Evolutionary conservation across 2,113 vertebrate genomes (phyloP).

Genomic region (Podarcis muralis): DNA sequence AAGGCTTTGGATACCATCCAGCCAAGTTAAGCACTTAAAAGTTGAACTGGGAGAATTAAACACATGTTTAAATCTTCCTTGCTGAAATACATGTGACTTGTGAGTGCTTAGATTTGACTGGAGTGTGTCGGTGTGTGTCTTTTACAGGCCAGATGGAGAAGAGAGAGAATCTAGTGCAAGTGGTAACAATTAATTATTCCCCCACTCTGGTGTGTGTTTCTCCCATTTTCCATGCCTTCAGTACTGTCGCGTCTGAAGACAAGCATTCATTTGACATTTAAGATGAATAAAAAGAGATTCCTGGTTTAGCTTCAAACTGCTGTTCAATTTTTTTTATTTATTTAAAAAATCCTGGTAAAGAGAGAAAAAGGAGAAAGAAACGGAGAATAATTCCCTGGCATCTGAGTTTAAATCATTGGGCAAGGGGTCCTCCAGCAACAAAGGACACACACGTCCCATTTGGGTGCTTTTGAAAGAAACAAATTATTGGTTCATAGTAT

Average conservation of each 20-base stretch:
- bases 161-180: slow-evolving; percentile 81
- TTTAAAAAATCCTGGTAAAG: neutral
- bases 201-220: slow-evolving; percentile 70
- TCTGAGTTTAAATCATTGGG: slow-evolving; percentile 1
- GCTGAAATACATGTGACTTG: slow-evolving; percentile 5
- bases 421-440: neutral
- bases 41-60: neutral
- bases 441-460: neutral
- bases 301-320: slow-evolving; percentile 53
- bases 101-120: slow-evolving; percentile 19
- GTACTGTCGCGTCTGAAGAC: slow-evolving; percentile 74
- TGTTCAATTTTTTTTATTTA: slow-evolving; percentile 7
- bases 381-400: neutral
- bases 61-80: neutral
- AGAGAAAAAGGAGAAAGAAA: neutral
- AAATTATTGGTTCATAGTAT: neutral
- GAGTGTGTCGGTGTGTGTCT: neutral
- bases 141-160: slow-evolving; percentile 72
- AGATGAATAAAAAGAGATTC: slow-evolving; percentile 61
- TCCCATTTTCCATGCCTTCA: slow-evolving; percentile 74
- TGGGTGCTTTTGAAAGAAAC: neutral
- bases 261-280: slow-evolving; percentile 63
- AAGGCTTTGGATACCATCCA: slow-evolving; percentile 10
- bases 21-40: neutral
- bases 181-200: slow-evolving; percentile 85